Base-by-base conservation (phyloP, 2,797 vertebrate genomes). In the Onychomys arenicola region DNA sequence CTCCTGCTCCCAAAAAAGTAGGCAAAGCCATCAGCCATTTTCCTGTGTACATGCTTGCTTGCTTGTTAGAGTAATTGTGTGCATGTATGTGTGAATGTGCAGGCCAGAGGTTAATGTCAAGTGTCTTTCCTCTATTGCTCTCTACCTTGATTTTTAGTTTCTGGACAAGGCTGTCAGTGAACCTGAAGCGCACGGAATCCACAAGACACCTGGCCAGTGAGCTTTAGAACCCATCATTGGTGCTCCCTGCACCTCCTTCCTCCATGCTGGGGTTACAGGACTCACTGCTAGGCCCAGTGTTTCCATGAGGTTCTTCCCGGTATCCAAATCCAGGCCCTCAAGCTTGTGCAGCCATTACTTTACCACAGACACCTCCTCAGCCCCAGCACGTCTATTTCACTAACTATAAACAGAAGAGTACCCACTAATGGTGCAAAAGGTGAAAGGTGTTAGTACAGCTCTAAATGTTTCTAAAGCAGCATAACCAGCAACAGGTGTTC, bases 381-480 rank as follows among this genome's bases (percentile, higher is more conserved):
- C 23, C 23, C 80, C 2, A 40, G 12, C 29, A 1, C 25, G 21
- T 37, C 49, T 73, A 11, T 3, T 67, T 12, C n/a, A 78, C 90
- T 93, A 89, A 89, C 86, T 65, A 82, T 37, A 82, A 92, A 86
- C 0, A 89, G 49, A 94, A 87, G 8, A 69, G 16, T 80, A 69
- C 71, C 11, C 34, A 63, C 14, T 25, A 59, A 76, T 25, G 89
- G n/a, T 52, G 88, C 83, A 89, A 89, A 90, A 75, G 34, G 7
- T 67, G 14, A 19, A 77, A 73, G 81, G 87, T 71, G 55, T 73
- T 73, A 82, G 76, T 91, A 13, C 11, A 76, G 7, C 63, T 91
- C 76, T 91, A 89, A 73, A 52, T 40, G 34, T 34, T 81, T 90
- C 75, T 93, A 46, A 75, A 94, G 43, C 43, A 91, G 59, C 82